Conservation (phyloP, 2,113 vertebrate genomes). For the Shinisaurus crocodilurus region DNA sequence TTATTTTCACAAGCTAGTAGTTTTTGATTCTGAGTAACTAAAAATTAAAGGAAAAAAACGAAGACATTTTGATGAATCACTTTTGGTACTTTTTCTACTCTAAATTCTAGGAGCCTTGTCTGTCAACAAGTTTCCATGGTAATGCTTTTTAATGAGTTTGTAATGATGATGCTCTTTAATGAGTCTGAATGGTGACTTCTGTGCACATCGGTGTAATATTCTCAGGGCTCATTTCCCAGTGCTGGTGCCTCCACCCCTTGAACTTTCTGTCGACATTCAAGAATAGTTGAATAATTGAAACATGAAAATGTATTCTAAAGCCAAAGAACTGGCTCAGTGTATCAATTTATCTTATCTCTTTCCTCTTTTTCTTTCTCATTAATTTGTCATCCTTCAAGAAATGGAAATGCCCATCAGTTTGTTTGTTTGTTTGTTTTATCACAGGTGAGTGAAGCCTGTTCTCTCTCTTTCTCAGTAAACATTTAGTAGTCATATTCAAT, state of each 20-base stretch:
- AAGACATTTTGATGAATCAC: neutral
- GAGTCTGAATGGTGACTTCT: fast-evolving
- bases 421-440: neutral
- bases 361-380: conserved; percentile 18
- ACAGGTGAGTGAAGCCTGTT: neutral
- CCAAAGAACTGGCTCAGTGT: neutral
- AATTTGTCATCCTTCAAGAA: neutral
- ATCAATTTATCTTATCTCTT: neutral
- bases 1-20: neutral
- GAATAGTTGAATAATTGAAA: neutral
- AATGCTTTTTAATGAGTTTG: neutral
- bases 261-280: neutral
- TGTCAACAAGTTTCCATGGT: fast-evolving
- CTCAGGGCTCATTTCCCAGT: neutral
- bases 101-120: neutral
- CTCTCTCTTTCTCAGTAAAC: neutral
- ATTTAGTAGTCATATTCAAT: neutral
- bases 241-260: fast-evolving
- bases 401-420: neutral
- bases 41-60: neutral
- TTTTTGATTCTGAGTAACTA: neutral
- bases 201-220: neutral
- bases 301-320: fast-evolving
- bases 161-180: neutral
- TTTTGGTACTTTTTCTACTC: neutral